These are phyloP conservation scores for Toxotes lorentzi DNA, from an alignment of 2,797 vertebrate genomes.

Conservation along the genomic window DNA sequence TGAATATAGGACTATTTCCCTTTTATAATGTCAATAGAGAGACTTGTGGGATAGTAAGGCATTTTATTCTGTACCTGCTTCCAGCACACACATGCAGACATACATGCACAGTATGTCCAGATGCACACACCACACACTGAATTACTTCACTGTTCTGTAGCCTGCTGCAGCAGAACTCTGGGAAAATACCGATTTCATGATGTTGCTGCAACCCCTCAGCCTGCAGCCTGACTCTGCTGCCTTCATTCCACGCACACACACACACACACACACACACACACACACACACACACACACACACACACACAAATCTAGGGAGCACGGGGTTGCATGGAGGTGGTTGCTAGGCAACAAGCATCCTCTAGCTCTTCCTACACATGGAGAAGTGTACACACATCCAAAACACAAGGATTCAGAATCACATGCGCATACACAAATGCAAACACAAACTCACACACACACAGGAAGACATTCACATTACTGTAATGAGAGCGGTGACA, in stretches of 20 bases:
- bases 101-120: constrained; percentile 1
- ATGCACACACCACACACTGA: constrained; percentile 4
- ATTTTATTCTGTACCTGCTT: background rate
- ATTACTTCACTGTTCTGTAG: constrained; percentile 9
- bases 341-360: constrained; percentile 87
- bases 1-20: background rate
- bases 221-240: constrained; percentile 47
- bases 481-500: constrained; percentile 41
- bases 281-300: constrained; percentile 23
- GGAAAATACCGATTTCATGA: constrained; percentile 74
- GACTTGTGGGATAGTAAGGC: background rate
- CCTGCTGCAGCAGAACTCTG: constrained; percentile 68
- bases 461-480: constrained; percentile 12
- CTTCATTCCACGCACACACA: constrained; percentile 31
- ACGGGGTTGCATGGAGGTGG: constrained; percentile 59
- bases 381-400: constrained; percentile 36
- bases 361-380: constrained; percentile 77
- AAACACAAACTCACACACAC: constrained; percentile 25
- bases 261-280: constrained; percentile 34
- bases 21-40: background rate
- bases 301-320: constrained; percentile 44
- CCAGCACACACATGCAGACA: background rate
- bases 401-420: constrained; percentile 44
- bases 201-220: constrained; percentile 67
- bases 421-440: constrained; percentile 20